Conservation (phyloP, 1,140 invertebrate genomes). For the Drosophila lowei region DNA sequence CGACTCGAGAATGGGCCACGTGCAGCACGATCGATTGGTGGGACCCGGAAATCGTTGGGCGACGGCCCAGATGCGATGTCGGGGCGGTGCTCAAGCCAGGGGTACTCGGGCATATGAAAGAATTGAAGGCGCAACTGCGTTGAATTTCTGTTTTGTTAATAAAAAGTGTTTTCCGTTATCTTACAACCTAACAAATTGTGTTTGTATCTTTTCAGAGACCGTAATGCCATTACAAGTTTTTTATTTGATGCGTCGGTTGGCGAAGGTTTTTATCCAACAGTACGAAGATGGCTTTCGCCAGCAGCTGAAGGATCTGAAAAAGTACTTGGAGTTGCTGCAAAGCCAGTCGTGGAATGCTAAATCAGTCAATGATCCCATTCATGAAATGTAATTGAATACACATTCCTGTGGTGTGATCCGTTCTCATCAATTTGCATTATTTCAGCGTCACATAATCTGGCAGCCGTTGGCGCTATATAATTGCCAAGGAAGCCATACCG, state of each 20-base stretch:
- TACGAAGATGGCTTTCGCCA: constrained; percentile 20
- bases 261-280: constrained; percentile 35
- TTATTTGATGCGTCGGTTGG: constrained; percentile 24
- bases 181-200: neutral
- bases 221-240: no score
- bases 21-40: constrained; percentile 12
- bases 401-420: no score
- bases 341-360: no score
- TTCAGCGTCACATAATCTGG: constrained; percentile 20
- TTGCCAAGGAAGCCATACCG: constrained; percentile 33
- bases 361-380: neutral
- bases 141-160: neutral
- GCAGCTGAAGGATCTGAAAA: constrained; percentile 6
- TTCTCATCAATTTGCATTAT: neutral
- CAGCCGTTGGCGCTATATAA: constrained; percentile 50
- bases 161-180: neutral
- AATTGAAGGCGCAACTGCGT: constrained; percentile 8
- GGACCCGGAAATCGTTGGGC: neutral
- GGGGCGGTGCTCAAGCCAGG: constrained; percentile 17
- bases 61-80: constrained; percentile 16
- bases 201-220: constrained; percentile 1
- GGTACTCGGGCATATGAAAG: constrained; percentile 43
- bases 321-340: no score
- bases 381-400: constrained; percentile 51
- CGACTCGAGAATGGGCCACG: constrained; percentile 31